Evolutionary conservation across 2,888 invertebrate genomes (phyloP).

Genomic region (Drosophila ochracea): DNA sequence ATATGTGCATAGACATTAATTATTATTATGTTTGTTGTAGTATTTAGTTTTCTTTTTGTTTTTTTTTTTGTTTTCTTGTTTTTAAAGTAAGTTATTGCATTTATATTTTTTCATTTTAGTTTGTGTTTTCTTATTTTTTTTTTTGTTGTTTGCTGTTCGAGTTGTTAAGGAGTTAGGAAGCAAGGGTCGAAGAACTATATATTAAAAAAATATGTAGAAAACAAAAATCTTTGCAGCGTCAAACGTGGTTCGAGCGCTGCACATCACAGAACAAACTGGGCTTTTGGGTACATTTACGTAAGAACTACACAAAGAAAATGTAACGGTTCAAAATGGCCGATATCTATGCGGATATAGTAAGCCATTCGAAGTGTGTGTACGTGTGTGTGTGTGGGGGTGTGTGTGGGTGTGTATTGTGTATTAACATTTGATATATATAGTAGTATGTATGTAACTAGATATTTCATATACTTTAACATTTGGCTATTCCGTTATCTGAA

Average conservation of each 20-base stretch:
- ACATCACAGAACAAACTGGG: conserved; percentile 84
- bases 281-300: conserved; percentile 44
- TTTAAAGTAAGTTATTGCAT: conserved; percentile 48
- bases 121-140: background rate
- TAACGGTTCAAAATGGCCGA: conserved; percentile 17
- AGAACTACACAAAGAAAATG: conserved; percentile 42
- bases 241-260: conserved; percentile 56
- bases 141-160: conserved; percentile 38
- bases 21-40: conserved; percentile 17
- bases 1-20: conserved; percentile 3
- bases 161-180: conserved; percentile 33
- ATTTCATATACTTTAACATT: conserved; percentile 48
- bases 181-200: conserved; percentile 25
- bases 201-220: conserved; percentile 33
- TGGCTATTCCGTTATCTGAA: conserved; percentile 59
- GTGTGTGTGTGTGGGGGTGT: conserved; percentile 14
- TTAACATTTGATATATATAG: conserved; percentile 46
- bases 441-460: conserved; percentile 35
- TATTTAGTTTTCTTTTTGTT: background rate
- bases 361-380: conserved; percentile 9
- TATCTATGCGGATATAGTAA: conserved; percentile 31
- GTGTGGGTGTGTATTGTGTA: conserved; percentile 24
- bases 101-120: conserved; percentile 33
- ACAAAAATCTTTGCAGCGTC: conserved; percentile 64
- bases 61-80: background rate